Conservation (phyloP, 1,140 invertebrate genomes). For the Drosophila guanche region DNA sequence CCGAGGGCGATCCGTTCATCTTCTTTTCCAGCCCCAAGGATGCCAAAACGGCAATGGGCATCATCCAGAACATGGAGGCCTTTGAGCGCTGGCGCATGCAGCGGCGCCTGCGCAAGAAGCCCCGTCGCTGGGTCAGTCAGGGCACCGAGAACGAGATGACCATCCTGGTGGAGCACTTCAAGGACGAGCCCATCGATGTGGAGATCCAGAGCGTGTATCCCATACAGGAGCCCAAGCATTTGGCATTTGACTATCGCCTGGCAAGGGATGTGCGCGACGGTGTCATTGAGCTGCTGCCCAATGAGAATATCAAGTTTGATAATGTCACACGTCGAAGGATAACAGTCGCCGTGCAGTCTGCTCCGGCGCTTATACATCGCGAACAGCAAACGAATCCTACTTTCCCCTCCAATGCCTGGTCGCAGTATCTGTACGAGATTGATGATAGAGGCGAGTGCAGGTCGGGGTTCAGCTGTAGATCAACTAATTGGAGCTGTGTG, state of each 20-base stretch:
- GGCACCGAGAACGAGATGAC: constrained; percentile 88
- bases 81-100: constrained; percentile 86
- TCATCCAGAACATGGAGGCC: constrained; percentile 85
- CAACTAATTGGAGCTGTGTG: not conserved
- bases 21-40: constrained; percentile 84
- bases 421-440: constrained; percentile 86
- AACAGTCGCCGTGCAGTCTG: constrained; percentile 85
- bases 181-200: constrained; percentile 86
- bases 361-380: constrained; percentile 80
- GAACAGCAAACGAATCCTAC: constrained; percentile 87
- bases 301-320: constrained; percentile 84
- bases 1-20: constrained; percentile 86
- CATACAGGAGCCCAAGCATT: constrained; percentile 83
- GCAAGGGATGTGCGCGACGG: constrained; percentile 86
- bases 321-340: constrained; percentile 85
- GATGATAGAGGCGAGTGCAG: constrained; percentile 64
- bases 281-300: constrained; percentile 86
- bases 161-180: constrained; percentile 84
- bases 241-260: constrained; percentile 81
- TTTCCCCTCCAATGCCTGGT: constrained; percentile 87
- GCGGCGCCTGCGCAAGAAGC: constrained; percentile 86
- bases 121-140: constrained; percentile 86
- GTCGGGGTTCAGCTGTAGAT: constrained; percentile 1
- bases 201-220: constrained; percentile 87
- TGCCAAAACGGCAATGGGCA: constrained; percentile 84